Evolutionary conservation across 1,140 invertebrate species (phyloP), one percentile per base, ranked within the genome.

Genomic region (Drosophila tristis): DNA sequence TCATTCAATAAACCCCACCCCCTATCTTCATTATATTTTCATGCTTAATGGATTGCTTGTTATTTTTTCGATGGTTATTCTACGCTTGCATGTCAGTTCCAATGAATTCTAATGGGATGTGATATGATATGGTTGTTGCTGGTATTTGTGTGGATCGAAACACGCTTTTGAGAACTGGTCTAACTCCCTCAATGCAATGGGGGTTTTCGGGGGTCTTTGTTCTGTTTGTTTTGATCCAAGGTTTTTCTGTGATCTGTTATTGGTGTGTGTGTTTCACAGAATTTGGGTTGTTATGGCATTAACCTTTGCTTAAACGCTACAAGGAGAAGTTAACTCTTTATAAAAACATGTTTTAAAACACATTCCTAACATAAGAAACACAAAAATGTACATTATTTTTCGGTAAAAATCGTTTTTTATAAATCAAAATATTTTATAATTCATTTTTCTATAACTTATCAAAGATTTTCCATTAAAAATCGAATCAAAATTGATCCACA

Each of bases 161-260:
- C 35, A 39, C 82, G 74, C 63, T 50, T 44, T 65, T 47, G 58
- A 70, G 0, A 80, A 87, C 62, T 82, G 66, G 54, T 82, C 71
- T 44, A 57, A 39, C 35, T 39, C 35, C 35, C 35, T 8, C 8
- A 20, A 20, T 20, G 20, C 8, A 75, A 71, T 65, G 57, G 4
- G 35, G 35, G 11, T 4, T 16, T 49, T 35, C 4, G 45, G 49
- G 68, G 74, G 53, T 71, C 66, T 70, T 79, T 66, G 64, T 50
- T 75, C 62, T 67, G 54, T 56, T 66, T 58, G 62, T 58, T 57
- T 42, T 61, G 39, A 54, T 58, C 11, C 76, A 87, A 87, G 82
- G 84, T 84, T 57, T 11, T 13, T 55, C 42, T 51, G 25, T 53
- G 26, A 43, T 35, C 49, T 29, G 50, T 7, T 43, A 11, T 31